phyloP scores from a whole-genome alignment of 2,797 vertebrate genomes.

The Peromyscus aztecus region DNA sequence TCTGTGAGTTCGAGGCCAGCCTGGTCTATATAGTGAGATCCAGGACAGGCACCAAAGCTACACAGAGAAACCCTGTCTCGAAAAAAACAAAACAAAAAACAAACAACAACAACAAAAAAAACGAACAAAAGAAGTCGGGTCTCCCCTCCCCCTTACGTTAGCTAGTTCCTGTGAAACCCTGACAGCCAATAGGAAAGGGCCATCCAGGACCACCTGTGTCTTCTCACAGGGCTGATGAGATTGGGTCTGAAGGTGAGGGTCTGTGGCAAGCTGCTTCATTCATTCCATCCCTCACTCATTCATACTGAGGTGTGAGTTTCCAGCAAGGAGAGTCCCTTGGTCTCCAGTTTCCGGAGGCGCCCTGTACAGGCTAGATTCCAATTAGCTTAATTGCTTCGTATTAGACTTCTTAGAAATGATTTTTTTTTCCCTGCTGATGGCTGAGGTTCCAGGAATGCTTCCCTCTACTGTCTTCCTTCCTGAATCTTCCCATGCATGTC shows the following conservation, averaged over 20 bases:
- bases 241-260: neutral
- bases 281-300: constrained; percentile 79
- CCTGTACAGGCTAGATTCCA: constrained; percentile 81
- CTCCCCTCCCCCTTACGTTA: neutral
- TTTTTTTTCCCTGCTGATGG: constrained; percentile 73
- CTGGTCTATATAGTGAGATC: too few species aligned
- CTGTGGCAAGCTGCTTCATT: constrained; percentile 56
- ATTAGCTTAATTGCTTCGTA: constrained; percentile 83
- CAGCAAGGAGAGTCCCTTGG: constrained; percentile 79
- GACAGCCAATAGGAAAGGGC: neutral
- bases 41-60: too few species aligned
- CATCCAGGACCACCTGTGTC: neutral
- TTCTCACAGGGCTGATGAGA: neutral
- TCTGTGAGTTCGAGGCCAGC: too few species aligned
- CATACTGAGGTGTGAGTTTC: constrained; percentile 65
- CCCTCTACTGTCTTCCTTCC: constrained; percentile 54
- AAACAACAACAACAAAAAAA: too few species aligned
- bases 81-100: too few species aligned
- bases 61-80: too few species aligned
- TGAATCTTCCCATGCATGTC: neutral
- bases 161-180: neutral
- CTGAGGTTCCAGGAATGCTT: constrained; percentile 77
- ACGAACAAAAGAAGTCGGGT: neutral
- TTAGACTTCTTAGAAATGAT: constrained; percentile 82
- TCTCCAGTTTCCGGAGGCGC: constrained; percentile 82